Evolutionary conservation across 2,797 vertebrate genomes (phyloP).

Genomic region (Cheirogaleus major): DNA sequence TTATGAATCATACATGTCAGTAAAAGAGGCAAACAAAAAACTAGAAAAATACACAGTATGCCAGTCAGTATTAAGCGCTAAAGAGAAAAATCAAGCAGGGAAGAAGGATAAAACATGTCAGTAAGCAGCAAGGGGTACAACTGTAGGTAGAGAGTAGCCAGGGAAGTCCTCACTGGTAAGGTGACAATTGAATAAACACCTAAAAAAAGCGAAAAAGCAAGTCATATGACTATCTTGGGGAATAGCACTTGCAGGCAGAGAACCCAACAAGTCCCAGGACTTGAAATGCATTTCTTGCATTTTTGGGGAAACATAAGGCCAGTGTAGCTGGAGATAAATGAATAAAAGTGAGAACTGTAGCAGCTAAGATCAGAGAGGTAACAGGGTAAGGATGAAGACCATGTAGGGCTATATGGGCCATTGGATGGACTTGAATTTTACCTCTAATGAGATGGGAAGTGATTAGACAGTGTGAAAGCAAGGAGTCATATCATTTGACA

Average conservation of each 20-base stretch:
- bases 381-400: background rate
- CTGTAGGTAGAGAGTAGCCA: background rate
- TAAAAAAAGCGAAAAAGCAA: background rate
- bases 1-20: background rate
- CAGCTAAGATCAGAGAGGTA: background rate
- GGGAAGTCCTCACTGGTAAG: background rate
- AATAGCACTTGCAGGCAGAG: background rate
- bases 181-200: background rate
- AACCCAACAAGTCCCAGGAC: background rate
- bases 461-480: background rate
- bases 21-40: background rate
- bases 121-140: background rate
- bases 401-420: background rate
- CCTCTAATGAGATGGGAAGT: background rate
- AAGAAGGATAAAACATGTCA: background rate
- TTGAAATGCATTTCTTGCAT: background rate
- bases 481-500: background rate
- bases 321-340: background rate
- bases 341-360: background rate
- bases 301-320: background rate
- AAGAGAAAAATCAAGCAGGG: background rate
- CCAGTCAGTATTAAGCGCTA: background rate
- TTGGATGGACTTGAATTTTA: background rate
- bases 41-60: background rate
- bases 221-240: background rate